Percentiles rank a stretch among this genome's conserved stretches.
Evolutionary conservation across 2,888 invertebrate species (phyloP).

Genomic region (Anorthoa munda): DNA sequence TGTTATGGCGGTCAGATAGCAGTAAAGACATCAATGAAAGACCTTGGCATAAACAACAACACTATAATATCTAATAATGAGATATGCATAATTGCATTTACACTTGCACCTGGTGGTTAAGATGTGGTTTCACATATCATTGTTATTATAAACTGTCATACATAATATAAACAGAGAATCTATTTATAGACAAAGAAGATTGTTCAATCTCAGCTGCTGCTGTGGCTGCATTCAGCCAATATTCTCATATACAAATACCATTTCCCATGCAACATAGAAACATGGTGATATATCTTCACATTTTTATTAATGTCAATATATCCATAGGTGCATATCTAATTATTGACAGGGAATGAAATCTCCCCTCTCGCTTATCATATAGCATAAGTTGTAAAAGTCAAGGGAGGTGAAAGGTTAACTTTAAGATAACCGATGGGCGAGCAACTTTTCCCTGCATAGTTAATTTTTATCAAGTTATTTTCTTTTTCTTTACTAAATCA

Average conservation of each 20-base stretch:
- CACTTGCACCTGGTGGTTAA: constrained; percentile 34
- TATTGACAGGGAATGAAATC: constrained; percentile 53
- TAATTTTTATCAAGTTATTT: constrained; percentile 23
- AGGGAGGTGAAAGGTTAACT: constrained; percentile 48
- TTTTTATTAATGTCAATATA: constrained; percentile 29
- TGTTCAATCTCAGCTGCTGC: neutral
- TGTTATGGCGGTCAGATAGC: too few relatives aligned
- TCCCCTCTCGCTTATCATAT: constrained; percentile 45
- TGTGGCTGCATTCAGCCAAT: too few relatives aligned
- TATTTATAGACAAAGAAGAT: constrained; percentile 27
- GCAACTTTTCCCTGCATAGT: constrained; percentile 32
- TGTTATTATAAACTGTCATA: constrained; percentile 32
- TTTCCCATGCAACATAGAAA: constrained; percentile 26
- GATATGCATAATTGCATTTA: neutral
- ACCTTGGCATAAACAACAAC: neutral
- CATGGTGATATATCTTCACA: neutral
- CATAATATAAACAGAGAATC: constrained; percentile 18
- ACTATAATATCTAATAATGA: neutral
- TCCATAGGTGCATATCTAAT: constrained; percentile 43
- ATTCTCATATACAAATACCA: neutral
- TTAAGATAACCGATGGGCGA: constrained; percentile 48
- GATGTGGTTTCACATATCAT: constrained; percentile 40
- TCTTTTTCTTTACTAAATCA: neutral
- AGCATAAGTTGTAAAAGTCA: constrained; percentile 44
- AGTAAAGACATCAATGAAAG: neutral